Evolutionary conservation across 2,888 invertebrate genomes (phyloP).

Genomic region (Andrena bicolor): DNA sequence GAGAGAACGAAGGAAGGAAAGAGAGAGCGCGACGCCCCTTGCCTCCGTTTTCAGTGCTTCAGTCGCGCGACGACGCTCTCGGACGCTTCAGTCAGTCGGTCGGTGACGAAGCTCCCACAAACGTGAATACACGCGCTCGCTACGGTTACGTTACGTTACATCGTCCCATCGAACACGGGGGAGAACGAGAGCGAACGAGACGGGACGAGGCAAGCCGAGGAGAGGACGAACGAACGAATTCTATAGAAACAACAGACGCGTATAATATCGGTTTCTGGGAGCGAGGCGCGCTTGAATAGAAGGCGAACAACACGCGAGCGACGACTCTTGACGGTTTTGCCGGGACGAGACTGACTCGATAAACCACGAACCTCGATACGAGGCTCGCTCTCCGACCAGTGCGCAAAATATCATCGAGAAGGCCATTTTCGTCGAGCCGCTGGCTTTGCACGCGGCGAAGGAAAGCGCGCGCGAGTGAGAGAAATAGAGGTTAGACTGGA

Average conservation of each 20-base stretch:
- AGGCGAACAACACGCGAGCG: constrained; percentile 39
- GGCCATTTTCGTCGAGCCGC: constrained; percentile 61
- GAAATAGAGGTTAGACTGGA: constrained; percentile 27
- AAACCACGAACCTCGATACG: constrained; percentile 48
- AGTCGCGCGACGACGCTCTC: constrained; percentile 82
- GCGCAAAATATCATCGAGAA: constrained; percentile 57
- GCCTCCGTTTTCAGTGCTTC: constrained; percentile 77
- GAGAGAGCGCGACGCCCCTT: constrained; percentile 70
- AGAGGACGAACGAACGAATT: constrained; percentile 64
- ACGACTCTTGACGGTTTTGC: constrained; percentile 56
- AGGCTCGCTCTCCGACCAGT: constrained; percentile 44
- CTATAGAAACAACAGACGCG: neutral
- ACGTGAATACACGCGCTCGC: constrained; percentile 69
- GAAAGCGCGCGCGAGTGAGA: constrained; percentile 57
- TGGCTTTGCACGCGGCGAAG: constrained; percentile 50
- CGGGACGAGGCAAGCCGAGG: constrained; percentile 12
- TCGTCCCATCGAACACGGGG: constrained; percentile 53
- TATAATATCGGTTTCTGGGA: constrained; percentile 16
- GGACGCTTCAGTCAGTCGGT: constrained; percentile 71
- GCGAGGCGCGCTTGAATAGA: constrained; percentile 15
- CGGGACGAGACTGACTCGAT: constrained; percentile 38
- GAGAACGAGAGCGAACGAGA: constrained; percentile 49
- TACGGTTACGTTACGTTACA: constrained; percentile 62
- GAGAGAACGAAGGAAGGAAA: constrained; percentile 59
- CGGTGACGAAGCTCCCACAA: constrained; percentile 67